Evolutionary conservation across 2,797 vertebrate genomes (phyloP), one percentile per base, ranked within the genome.

Genomic region (Neosilurus hyrtlii): DNA sequence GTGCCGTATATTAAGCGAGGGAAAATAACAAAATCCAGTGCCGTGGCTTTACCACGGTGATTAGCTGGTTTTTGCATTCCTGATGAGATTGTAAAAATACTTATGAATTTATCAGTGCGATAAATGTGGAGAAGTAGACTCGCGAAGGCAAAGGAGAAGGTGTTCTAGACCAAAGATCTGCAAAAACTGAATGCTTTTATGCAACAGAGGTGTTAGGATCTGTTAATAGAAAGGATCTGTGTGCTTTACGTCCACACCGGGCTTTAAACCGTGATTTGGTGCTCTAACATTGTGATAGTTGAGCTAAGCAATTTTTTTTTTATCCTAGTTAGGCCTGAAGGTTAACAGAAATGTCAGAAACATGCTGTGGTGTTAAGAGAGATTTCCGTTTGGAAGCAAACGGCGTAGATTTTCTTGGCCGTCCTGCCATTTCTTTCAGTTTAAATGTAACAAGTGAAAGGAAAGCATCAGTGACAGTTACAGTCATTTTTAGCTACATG

Each of bases 51-150:
- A 88, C 84, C 51, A 24, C 65, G 80, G 70, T 86, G 85, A 82
- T 88, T 83, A 88, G 82, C 83, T 83, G 86, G 10, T 79, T 86
- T 87, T 80, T 82, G 80, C 82, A 86, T 87, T 89, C 85, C 84
- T 87, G 51, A 68, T 86, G 78, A 73, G 57, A 87, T 83, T 86
- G 84, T 74, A 83, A 83, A 86, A 74, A 80, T 57, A 80, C 62
- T 86, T 76, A 77, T 88, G 80, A 85, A 84, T 85, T 74, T 74
- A 80, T 84, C 80, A 71, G 72, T 73, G 9, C 67, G 83, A 81
- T 81, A 66, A 65, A 79, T 63, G 15, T 20, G 14, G n/a, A 74
- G 59, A 83, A 72, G 37, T 22, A 82, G n/a, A 57, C 68, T 66
- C 18, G 43, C 10, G 30, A 54, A 84, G 56, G 54, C 61, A 62